A percentile compares a stretch with the other conserved stretches of the same genome.
These are phyloP conservation scores for Ia io DNA, from an alignment of 2,113 vertebrate genomes.

Conservation along the genomic window DNA sequence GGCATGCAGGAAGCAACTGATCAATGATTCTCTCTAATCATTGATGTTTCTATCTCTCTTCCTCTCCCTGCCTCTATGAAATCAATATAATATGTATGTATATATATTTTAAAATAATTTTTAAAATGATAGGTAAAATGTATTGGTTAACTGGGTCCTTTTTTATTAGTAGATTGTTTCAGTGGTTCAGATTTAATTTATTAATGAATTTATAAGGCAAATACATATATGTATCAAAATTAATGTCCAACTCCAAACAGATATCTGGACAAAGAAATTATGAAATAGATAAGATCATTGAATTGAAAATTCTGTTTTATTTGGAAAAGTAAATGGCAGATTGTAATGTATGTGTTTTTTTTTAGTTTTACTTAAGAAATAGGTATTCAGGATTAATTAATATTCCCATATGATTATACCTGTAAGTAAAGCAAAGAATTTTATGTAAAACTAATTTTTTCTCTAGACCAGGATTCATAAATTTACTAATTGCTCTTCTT, in stretches of 20 bases:
- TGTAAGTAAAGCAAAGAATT: not conserved
- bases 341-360: not conserved
- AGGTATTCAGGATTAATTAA: not conserved
- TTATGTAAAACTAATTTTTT: not conserved
- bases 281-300: not conserved
- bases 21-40: no score
- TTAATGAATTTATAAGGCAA: not conserved
- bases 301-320: not conserved
- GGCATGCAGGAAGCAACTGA: no score
- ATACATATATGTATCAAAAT: not conserved
- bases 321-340: not conserved
- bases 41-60: no score
- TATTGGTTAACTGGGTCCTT: not conserved
- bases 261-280: not conserved
- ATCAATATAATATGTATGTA: no score
- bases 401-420: not conserved
- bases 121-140: not conserved
- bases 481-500: not conserved
- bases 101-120: not conserved
- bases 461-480: not conserved
- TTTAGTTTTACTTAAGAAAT: not conserved
- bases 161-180: not conserved
- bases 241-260: not conserved
- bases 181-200: not conserved
- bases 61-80: no score